Conservation (phyloP, 2,888 invertebrate species). For the Ramazzottius varieornatus region DNA sequence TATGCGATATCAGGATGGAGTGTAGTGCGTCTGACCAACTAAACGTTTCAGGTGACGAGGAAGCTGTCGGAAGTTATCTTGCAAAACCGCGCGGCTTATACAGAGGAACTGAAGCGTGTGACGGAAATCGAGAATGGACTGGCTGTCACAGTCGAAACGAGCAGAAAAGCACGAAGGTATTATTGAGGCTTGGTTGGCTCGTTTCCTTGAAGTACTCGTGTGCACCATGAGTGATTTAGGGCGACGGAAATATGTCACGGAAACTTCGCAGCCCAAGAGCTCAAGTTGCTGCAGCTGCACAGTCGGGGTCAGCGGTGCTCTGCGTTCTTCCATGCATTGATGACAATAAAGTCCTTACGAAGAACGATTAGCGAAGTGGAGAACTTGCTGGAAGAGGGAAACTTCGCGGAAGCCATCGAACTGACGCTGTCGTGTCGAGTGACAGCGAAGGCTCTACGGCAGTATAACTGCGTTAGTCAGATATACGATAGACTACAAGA, state of each 20-base stretch:
- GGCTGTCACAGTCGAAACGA: constrained; percentile 17
- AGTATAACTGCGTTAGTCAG: constrained; percentile 67
- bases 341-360: background rate
- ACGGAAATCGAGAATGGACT: constrained; percentile 22
- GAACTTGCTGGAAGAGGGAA: constrained; percentile 33
- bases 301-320: background rate
- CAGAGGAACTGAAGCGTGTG: constrained; percentile 45
- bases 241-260: background rate
- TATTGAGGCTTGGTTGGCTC: no score
- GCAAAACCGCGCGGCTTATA: constrained; percentile 63
- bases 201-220: no score
- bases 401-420: constrained; percentile 69
- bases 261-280: background rate
- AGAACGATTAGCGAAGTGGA: background rate
- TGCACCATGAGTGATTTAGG: no score
- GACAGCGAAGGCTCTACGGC: constrained; percentile 52
- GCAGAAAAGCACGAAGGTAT: constrained; percentile 19
- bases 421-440: constrained; percentile 59
- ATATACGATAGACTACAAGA: constrained; percentile 61
- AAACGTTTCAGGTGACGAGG: constrained; percentile 35
- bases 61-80: constrained; percentile 72
- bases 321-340: background rate
- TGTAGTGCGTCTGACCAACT: no score
- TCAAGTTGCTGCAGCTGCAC: background rate
- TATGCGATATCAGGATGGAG: no score